Base-by-base conservation (phyloP, 2,113 vertebrate genomes). In the Cyprinodon variegatus region DNA sequence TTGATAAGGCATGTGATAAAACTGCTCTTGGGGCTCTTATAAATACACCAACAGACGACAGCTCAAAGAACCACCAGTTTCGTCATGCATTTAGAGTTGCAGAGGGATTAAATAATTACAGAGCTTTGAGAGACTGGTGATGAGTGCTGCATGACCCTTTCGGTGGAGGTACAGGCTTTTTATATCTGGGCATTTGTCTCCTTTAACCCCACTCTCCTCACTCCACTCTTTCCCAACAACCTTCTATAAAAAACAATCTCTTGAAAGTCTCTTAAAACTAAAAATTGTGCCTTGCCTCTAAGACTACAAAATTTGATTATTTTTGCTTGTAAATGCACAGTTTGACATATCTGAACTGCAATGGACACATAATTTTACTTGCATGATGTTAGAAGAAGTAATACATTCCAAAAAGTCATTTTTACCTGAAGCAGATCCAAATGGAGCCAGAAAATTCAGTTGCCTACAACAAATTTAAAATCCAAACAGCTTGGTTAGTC, bases 41-140 rank as follows among this genome's bases (percentile, higher is more conserved):
- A 50, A 74, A 70, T 68, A 79, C 78, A 70, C 73, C 65, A 61
- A 59, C 39, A 43, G 0, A 8, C 37, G 65, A 38, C 15, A 75
- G 74, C 63, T 81, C 65, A 68, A 72, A 63, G 61, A 66, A 69
- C 68, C 68, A 63, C 60, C 22, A 48, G 82, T 90, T 86, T 88
- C 88, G 83, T 91, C 90, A 90, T 89, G 85, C 83, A 83, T 83
- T 85, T 79, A 77, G 78, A 89, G 85, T 78, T 89, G 90, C 89
- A 84, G 76, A 22, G 60, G 85, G 89, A 90, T 94, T 89, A 92
- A 92, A 92, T 85, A 89, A 92, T 93, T 91, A 89, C 72, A 57
- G 72, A 65, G 83, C 72, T 85, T 61, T 89, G 86, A 89, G 68
- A 84, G 81, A 85, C 78, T 64, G 81, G 68, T 83, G 79, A 73